phyloP scores from a whole-genome alignment of 2,797 vertebrate genomes.

The Acanthurus leucopareius region DNA sequence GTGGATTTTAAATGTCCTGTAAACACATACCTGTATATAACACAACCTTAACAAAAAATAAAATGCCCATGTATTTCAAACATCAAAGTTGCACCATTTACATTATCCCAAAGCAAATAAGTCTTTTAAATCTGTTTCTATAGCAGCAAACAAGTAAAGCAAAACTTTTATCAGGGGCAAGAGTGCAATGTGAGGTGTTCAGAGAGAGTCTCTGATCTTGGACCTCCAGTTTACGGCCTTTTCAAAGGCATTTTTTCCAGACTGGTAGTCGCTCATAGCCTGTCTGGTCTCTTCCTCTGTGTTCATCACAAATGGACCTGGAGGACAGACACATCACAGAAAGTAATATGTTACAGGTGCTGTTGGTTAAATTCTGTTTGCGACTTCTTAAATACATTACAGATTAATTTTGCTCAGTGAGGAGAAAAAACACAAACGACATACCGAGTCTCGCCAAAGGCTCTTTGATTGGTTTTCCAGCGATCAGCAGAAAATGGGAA shows the following conservation, averaged over 20 bases:
- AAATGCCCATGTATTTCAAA: neutral
- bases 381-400: neutral
- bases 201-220: slow-evolving; percentile 81
- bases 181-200: slow-evolving; percentile 14
- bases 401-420: neutral
- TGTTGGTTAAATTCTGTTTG: neutral
- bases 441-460: slow-evolving; percentile 82
- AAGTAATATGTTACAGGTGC: neutral
- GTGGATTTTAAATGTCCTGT: neutral
- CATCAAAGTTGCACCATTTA: neutral
- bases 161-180: neutral
- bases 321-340: slow-evolving; percentile 34
- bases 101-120: neutral
- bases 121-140: neutral
- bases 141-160: neutral
- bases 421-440: neutral
- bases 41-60: neutral
- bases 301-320: slow-evolving; percentile 89
- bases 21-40: neutral
- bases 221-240: slow-evolving; percentile 85
- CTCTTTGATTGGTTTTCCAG: slow-evolving; percentile 86
- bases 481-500: slow-evolving; percentile 86
- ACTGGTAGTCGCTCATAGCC: slow-evolving; percentile 82
- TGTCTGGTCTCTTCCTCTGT: slow-evolving; percentile 86
- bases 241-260: slow-evolving; percentile 86